Conservation (phyloP, 1,140 invertebrate genomes). For the Philotrypesis tridentata region DNA sequence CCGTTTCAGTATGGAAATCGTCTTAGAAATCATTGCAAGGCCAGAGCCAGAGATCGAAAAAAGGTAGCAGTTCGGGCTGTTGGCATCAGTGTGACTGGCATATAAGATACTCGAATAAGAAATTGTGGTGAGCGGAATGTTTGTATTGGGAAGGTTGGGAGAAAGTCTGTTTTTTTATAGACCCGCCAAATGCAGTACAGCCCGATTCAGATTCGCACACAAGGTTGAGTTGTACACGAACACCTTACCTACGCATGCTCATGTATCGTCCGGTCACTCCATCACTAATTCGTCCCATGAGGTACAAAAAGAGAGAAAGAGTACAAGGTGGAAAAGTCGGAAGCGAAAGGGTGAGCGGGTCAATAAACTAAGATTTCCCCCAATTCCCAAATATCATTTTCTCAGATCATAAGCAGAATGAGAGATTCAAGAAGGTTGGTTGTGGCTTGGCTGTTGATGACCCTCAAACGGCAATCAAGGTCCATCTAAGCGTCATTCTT, state of each 20-base stretch:
- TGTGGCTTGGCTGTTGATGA: neutral
- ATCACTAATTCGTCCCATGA: conserved; percentile 13
- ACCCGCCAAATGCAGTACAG: conserved; percentile 17
- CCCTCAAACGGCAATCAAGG: neutral
- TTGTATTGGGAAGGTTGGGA: conserved; percentile 22
- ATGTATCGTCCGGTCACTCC: conserved; percentile 6
- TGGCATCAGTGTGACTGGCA: conserved; percentile 42
- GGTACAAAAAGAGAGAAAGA: neutral
- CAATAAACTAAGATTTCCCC: neutral
- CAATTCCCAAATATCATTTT: conserved; percentile 14
- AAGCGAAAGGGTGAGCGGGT: conserved; percentile 33
- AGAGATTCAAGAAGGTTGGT: neutral
- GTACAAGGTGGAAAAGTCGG: neutral
- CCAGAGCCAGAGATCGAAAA: conserved; percentile 46
- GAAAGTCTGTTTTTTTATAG: conserved; percentile 26
- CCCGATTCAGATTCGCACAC: conserved; percentile 3
- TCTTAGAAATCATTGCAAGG: conserved; percentile 55
- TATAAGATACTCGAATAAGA: conserved; percentile 23
- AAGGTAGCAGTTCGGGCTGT: conserved; percentile 42
- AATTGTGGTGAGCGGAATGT: conserved; percentile 39
- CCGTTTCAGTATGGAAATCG: conserved; percentile 65
- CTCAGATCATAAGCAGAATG: conserved; percentile 1
- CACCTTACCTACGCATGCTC: conserved; percentile 10
- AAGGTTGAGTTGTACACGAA: conserved; percentile 15
- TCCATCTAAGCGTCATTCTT: neutral